Evolutionary conservation across 2,797 vertebrate genomes (phyloP), one percentile per base, ranked within the genome.

Genomic region (Pseudochaenichthys georgianus): DNA sequence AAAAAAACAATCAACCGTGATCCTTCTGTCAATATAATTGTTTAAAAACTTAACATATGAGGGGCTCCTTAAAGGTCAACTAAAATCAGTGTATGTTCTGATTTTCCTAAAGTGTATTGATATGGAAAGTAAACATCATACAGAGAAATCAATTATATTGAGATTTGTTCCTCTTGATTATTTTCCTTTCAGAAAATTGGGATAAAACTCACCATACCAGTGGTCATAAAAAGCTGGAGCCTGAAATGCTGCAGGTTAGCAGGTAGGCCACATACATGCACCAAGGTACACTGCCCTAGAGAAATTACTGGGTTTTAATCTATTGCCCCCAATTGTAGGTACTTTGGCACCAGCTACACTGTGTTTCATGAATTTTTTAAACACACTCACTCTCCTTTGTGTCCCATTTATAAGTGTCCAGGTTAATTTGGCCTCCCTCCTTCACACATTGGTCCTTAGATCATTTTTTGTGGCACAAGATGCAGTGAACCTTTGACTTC

Each of bases 401-500:
- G 87, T 72, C 61, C 75, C 78, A 82, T 86, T 89, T 84, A 77
- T 82, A 89, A 78, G 75, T 86, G 87, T 92, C 76, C 76, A 79
- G 92, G 88, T 92, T 93, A 90, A 93, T 94, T 90, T 74, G 48
- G 78, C 84, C 64, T 75, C 80, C 86, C 77, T 75, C 77, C 78
- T 87, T 85, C 84, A 86, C 85, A 85, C 85, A 84, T 59, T 70
- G 72, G 83, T 85, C 87, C 84, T 67, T 84, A 80, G 81, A 91
- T 88, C 55, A 82, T 87, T 89, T 92, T 92, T 86, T 87, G 68
- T 80, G 74, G 73, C 88, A 87, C 84, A 90, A 84, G 87, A 88
- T 88, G 88, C 88, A 87, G 82, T 91, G 88, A 91, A 93, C 92
- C 91, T 91, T 93, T 94, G 92, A 94, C 93, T 93, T 91, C 91